Base-by-base conservation (phyloP, 2,797 vertebrate species). In the Siniperca scherzeri region DNA sequence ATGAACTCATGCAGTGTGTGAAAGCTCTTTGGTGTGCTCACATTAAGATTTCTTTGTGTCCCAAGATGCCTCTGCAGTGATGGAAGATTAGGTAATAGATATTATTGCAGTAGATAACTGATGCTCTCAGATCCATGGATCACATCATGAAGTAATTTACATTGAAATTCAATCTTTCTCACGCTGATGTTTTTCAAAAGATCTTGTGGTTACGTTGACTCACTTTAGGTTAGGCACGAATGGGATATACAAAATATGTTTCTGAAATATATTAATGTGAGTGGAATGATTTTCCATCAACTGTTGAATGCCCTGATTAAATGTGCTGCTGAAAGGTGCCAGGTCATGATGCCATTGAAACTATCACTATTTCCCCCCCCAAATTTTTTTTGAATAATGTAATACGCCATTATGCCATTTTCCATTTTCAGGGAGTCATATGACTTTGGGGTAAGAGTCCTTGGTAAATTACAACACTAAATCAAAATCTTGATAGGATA, bases 81-180 rank as follows among this genome's bases (percentile, higher is more conserved):
- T 71, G 38, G 68, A 60, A 55, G 67, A 78, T 87, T 74, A 84
- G 74, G 55, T 82, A 70, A 88, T 68, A 52, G 70, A 83, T 84
- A 70, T 73, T 16, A 56, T 57, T 66, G 42, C 69, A 72, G 78
- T 4, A 70, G 81, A 88, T 87, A 65, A 71, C 21, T 70, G 59
- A 84, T 67, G 50, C 56, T 82, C 70, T 81, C n/a, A 66, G 48
- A 85, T 64, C 46, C 36, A 21, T 10, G 61, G 53, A 77, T 72
- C 70, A 69, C 42, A 9, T 77, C 80, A 73, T 76, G 64, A 71
- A 70, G 56, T 80, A n/a, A 69, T 80, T 76, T 57, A 57, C 77
- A 87, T 80, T 90, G 89, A 86, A 87, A 90, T 82, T 4, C 19
- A 82, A 85, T 86, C 78, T 77, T 44, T 53, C 59, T 64, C 33